Conservation (phyloP, 2,113 vertebrate genomes). For the Erythrolamprus reginae region DNA sequence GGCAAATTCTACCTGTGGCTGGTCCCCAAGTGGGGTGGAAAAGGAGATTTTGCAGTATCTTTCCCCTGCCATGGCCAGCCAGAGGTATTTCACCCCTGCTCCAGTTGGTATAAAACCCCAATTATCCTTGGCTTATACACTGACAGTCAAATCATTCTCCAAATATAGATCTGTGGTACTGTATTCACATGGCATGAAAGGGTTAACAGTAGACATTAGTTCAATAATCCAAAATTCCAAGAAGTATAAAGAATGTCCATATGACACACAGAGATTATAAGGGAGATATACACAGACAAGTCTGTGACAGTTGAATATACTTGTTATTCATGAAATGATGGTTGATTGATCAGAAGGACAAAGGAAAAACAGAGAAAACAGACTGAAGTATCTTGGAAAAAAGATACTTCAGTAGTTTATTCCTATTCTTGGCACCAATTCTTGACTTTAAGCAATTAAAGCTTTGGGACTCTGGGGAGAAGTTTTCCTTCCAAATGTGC, state of each 20-base stretch:
- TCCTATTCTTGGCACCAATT: not conserved
- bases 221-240: not conserved
- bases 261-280: not conserved
- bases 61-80: too few species aligned
- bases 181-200: not conserved
- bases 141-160: not conserved
- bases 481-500: not conserved
- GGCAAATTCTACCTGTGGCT: too few species aligned
- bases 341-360: not conserved
- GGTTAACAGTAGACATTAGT: not conserved
- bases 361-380: not conserved
- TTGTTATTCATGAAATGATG: not conserved
- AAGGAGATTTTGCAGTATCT: too few species aligned
- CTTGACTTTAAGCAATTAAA: not conserved
- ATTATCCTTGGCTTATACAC: not conserved
- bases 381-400: not conserved
- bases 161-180: not conserved
- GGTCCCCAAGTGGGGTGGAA: too few species aligned
- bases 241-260: not conserved
- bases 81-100: too few species aligned
- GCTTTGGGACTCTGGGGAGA: not conserved
- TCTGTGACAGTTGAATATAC: not conserved
- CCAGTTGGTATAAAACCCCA: not conserved
- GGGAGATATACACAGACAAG: not conserved
- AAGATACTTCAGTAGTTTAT: not conserved